phyloP scores from a whole-genome alignment of 2,113 vertebrate genomes.

The Grallaria varia region DNA sequence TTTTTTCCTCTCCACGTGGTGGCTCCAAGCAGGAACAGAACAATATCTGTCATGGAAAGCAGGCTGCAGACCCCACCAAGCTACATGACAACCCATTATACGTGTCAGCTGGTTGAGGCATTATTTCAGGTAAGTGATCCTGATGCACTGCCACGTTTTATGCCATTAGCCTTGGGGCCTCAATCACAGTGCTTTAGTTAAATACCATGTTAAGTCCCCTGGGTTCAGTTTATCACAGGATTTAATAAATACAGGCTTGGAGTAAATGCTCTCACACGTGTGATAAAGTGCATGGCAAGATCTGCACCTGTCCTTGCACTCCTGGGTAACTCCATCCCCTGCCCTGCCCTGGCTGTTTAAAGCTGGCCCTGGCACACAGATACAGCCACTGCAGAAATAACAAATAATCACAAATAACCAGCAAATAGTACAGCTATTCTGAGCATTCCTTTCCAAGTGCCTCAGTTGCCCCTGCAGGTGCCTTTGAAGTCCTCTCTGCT shows the following conservation, averaged over 20 bases:
- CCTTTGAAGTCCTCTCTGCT: background rate
- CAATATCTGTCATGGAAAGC: no score
- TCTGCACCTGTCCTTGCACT: background rate
- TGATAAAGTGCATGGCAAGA: background rate
- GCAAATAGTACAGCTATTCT: background rate
- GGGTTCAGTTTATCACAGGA: background rate
- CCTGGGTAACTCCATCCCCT: background rate
- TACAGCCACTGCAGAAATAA: background rate
- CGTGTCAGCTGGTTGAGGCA: background rate
- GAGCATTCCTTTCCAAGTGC: background rate
- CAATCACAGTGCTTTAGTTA: background rate
- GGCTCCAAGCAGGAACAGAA: background rate
- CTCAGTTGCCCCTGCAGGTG: background rate
- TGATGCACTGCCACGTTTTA: background rate
- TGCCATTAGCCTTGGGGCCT: background rate
- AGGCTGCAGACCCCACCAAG: no score
- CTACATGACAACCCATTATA: background rate
- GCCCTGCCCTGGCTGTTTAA: background rate
- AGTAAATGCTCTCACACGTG: background rate
- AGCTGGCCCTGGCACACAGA: background rate
- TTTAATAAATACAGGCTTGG: background rate
- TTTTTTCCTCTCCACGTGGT: background rate
- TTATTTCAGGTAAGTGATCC: slow-evolving; percentile 1
- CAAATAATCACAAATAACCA: background rate
- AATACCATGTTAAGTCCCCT: background rate